Evolutionary conservation across 2,888 invertebrate genomes (phyloP).

Genomic region (Xylota sylvarum): DNA sequence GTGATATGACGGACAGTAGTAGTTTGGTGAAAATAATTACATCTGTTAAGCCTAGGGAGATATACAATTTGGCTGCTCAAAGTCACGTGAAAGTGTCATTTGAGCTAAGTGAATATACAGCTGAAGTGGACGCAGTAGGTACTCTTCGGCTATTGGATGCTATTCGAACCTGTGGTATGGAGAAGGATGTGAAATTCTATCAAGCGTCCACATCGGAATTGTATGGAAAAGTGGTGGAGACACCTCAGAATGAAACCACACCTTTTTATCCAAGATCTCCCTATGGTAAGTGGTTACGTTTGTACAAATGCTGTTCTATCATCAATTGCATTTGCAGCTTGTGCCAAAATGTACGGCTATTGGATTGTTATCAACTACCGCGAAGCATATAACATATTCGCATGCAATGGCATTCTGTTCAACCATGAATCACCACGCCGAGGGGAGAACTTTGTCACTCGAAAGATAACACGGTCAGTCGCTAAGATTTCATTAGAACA

Average conservation of each 20-base stretch:
- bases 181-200: constrained; percentile 93
- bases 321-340: constrained; percentile 87
- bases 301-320: not conserved
- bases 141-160: constrained; percentile 96
- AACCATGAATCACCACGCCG: constrained; percentile 98
- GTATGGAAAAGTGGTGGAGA: constrained; percentile 96
- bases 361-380: constrained; percentile 98
- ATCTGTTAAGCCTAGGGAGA: constrained; percentile 91
- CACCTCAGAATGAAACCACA: constrained; percentile 97
- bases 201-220: constrained; percentile 98
- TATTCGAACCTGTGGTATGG: constrained; percentile 94
- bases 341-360: constrained; percentile 97
- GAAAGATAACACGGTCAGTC: constrained; percentile 98
- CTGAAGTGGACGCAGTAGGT: constrained; percentile 98
- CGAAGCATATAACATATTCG: constrained; percentile 97
- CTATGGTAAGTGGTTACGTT: constrained; percentile 89
- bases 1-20: constrained; percentile 99
- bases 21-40: constrained; percentile 94
- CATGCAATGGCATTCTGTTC: constrained; percentile 97
- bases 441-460: constrained; percentile 99
- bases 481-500: constrained; percentile 97
- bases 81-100: constrained; percentile 99
- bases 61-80: constrained; percentile 99
- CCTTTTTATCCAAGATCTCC: constrained; percentile 98
- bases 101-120: constrained; percentile 99